Evolutionary conservation across 2,113 vertebrate genomes (phyloP), one percentile per base, ranked within the genome.

Genomic region (Tricholaema leucomelas): DNA sequence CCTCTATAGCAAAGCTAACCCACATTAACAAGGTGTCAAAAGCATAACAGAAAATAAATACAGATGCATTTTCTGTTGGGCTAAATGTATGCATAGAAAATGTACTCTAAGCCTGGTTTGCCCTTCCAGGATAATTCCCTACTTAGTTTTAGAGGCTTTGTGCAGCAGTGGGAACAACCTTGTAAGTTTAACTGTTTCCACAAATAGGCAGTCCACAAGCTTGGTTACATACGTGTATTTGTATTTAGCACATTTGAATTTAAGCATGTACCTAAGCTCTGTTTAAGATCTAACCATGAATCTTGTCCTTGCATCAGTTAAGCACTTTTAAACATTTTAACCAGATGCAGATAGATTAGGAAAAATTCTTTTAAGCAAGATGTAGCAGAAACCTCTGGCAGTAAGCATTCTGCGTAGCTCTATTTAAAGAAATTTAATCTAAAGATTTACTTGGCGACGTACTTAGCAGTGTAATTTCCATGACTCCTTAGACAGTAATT

Each of bases 401-500:
- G 17, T 30, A n/a, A 30, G 8, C 7, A 59, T 59, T 71, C 66
- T 78, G 56, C 52, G 46, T 28, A 42, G 46, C 16, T 93, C 33
- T 90, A 64, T 83, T 91, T 77, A 56, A 91, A 86, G 36, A 80
- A 50, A 80, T 36, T 74, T 83, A 82, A 92, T 87, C 31, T 81
- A 46, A 58, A 90, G 8, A 70, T 28, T 88, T 92, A n/a, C 28
- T 66, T 79, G 54, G 40, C 24, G 85, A 65, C 46, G 81, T 6
- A 15, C 25, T 67, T 86, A 55, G 25, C 79, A 85, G 19, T 27
- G 21, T 73, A 86, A 84, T 55, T 88, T 83, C 66, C 70, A 0
- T 63, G 66, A 88, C 46, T 90, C 72, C 70, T 87, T 74, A 16
- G 66, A 81, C 60, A 75, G 73, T 79, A 88, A 94, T 94, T 88